phyloP scores from a whole-genome alignment of 2,888 invertebrate species.

The Tenthredo livida region DNA sequence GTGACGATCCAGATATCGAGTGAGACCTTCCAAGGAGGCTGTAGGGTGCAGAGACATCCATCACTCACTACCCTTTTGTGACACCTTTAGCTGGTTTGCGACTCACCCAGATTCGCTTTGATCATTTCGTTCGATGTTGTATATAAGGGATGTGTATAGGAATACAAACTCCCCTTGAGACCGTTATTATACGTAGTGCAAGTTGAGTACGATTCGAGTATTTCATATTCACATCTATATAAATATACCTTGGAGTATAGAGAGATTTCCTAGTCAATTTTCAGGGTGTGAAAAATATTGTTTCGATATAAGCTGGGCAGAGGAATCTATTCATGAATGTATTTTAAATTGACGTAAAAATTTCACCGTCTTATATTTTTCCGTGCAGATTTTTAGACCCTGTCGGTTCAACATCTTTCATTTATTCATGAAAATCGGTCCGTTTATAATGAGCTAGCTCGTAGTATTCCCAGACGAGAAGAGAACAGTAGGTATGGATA shows the following conservation, averaged over 20 bases:
- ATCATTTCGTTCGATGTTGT: slow-evolving; percentile 22
- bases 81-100: not conserved
- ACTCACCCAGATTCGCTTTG: slow-evolving; percentile 17
- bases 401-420: not conserved
- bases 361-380: not conserved
- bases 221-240: not conserved
- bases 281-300: not conserved
- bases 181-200: not conserved
- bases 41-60: slow-evolving; percentile 20
- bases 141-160: not conserved
- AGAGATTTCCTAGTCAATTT: not conserved
- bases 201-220: not conserved
- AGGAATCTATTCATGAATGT: not conserved
- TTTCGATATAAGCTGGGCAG: not conserved
- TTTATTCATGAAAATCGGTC: not conserved
- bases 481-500: not conserved
- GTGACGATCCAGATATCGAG: not conserved
- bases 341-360: not conserved
- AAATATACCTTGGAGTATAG: not conserved
- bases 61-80: slow-evolving; percentile 21
- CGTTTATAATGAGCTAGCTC: not conserved
- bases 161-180: not conserved
- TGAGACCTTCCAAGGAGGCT: slow-evolving; percentile 17
- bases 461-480: not conserved
- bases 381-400: not conserved